phyloP scores from a whole-genome alignment of 2,797 vertebrate genomes.

The Danio choprae region DNA sequence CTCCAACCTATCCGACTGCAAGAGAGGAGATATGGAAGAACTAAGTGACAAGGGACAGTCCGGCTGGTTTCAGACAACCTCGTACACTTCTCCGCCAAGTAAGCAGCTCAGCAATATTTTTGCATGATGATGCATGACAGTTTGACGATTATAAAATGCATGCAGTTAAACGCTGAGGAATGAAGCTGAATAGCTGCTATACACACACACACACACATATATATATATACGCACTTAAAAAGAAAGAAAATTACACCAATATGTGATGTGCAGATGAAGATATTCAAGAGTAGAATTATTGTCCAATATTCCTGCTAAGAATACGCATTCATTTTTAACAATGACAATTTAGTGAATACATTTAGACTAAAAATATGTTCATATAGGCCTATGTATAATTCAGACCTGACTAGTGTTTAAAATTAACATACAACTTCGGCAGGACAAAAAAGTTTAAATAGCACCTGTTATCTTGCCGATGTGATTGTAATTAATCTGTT shows the following conservation, averaged over 20 bases:
- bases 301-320: background rate
- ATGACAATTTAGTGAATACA: background rate
- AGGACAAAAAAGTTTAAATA: too few species aligned
- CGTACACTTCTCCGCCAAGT: conserved; percentile 78
- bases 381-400: background rate
- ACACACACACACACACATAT: too few species aligned
- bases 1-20: conserved; percentile 61
- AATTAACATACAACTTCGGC: background rate
- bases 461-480: too few species aligned
- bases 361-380: background rate
- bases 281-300: background rate
- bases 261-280: background rate
- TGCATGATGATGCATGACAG: background rate
- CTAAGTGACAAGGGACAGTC: conserved; percentile 70
- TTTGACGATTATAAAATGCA: background rate
- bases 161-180: background rate
- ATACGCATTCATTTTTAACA: background rate
- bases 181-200: too few species aligned
- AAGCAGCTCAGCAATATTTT: conserved; percentile 67
- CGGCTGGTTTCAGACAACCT: conserved; percentile 73
- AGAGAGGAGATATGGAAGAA: conserved; percentile 72
- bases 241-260: background rate
- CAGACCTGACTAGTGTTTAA: background rate
- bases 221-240: too few species aligned
- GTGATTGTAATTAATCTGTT: background rate